phyloP scores from a whole-genome alignment of 2,113 vertebrate genomes.

The Stegostoma tigrinum region DNA sequence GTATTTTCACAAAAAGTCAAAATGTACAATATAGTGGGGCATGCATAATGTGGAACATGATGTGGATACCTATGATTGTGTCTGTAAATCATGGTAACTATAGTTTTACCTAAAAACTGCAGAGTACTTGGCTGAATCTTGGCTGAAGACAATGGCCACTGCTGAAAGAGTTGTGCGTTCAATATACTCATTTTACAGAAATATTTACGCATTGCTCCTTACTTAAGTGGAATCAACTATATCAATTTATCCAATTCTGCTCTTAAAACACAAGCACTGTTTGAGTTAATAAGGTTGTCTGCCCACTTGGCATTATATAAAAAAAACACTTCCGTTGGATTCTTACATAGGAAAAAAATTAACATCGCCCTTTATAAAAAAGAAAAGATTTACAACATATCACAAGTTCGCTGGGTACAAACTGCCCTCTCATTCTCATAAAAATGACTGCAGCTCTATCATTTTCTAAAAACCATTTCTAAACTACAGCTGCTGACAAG shows the following conservation, averaged over 20 bases:
- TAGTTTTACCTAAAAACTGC: background rate
- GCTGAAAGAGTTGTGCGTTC: background rate
- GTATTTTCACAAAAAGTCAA: background rate
- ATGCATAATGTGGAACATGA: background rate
- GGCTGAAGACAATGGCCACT: background rate
- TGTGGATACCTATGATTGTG: background rate
- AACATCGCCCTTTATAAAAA: slow-evolving; percentile 29
- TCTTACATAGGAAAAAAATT: slow-evolving; percentile 2
- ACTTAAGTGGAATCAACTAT: slow-evolving; percentile 26
- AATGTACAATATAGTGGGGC: background rate
- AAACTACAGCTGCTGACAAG: slow-evolving; percentile 58
- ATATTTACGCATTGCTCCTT: slow-evolving; percentile 4
- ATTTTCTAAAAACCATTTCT: slow-evolving; percentile 41
- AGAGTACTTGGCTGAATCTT: background rate
- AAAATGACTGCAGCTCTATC: slow-evolving; percentile 35
- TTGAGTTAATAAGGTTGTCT: slow-evolving; percentile 29
- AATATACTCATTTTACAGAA: slow-evolving; percentile 2
- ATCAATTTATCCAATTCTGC: slow-evolving; percentile 19
- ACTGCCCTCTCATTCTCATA: slow-evolving; percentile 37
- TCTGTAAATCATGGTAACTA: background rate
- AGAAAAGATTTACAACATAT: slow-evolving; percentile 36
- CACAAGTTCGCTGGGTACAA: slow-evolving; percentile 34
- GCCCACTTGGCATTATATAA: slow-evolving; percentile 5
- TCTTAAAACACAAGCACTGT: slow-evolving; percentile 14
- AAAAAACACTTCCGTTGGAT: slow-evolving; percentile 31